Conservation (phyloP, 2,888 invertebrate species). For the Entomobrya multifasciata region DNA sequence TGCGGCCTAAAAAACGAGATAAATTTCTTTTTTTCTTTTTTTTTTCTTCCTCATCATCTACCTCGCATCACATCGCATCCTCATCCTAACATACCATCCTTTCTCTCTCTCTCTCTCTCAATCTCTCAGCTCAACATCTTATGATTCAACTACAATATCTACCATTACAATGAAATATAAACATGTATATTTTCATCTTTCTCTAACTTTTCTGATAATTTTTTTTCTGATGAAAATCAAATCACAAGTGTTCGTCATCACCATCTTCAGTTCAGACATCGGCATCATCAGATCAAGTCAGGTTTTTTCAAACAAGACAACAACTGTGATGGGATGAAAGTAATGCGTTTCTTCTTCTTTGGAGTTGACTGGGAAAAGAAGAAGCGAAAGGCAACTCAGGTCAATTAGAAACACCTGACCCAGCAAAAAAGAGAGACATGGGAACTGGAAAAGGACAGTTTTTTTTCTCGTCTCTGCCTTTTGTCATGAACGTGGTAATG, state of each 20-base stretch:
- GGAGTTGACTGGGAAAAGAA: too few relatives aligned
- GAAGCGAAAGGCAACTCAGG: slow-evolving; percentile 4
- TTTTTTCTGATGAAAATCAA: slow-evolving; percentile 26
- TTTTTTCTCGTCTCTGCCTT: not conserved
- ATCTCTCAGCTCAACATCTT: not conserved
- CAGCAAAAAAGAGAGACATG: not conserved
- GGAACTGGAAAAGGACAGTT: not conserved
- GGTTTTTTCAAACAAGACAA: too few relatives aligned
- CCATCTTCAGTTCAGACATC: not conserved
- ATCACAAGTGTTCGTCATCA: not conserved
- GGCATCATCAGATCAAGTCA: too few relatives aligned
- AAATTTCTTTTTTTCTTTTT: slow-evolving; percentile 13
- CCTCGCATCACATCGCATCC: not conserved
- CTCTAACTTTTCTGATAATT: too few relatives aligned
- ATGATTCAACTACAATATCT: too few relatives aligned
- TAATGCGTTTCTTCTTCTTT: not conserved
- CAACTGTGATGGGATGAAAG: too few relatives aligned
- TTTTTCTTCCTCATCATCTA: not conserved
- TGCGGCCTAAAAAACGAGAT: slow-evolving; percentile 55
- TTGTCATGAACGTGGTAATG: too few relatives aligned
- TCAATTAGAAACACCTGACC: slow-evolving; percentile 63
- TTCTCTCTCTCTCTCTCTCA: not conserved
- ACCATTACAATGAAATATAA: too few relatives aligned
- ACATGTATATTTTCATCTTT: too few relatives aligned
- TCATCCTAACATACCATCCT: slow-evolving; percentile 4